Conservation (phyloP, 2,888 invertebrate species). For the Coelinius sp. region DNA sequence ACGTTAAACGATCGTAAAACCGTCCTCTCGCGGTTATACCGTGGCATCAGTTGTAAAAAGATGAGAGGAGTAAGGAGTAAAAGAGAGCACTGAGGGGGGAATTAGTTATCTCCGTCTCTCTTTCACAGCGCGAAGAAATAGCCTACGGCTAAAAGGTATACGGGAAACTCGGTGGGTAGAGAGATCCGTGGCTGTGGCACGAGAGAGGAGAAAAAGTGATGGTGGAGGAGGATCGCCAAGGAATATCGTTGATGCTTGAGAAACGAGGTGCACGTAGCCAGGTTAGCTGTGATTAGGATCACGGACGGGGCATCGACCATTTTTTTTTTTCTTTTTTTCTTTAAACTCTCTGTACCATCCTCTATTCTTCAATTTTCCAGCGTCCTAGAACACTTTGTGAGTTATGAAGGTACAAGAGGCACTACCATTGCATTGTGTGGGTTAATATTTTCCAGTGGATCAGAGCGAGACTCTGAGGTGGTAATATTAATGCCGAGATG, state of each 20-base stretch:
- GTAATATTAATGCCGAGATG: slow-evolving; percentile 9
- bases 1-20: slow-evolving; percentile 47
- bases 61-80: neutral
- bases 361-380: neutral
- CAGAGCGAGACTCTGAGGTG: slow-evolving; percentile 6
- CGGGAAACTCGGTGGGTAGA: slow-evolving; percentile 12
- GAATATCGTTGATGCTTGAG: slow-evolving; percentile 31
- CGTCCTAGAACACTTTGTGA: neutral
- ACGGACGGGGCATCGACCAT: slow-evolving; percentile 13
- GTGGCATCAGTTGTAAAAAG: slow-evolving; percentile 21
- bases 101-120: neutral
- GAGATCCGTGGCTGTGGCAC: neutral
- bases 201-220: slow-evolving; percentile 22
- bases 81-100: slow-evolving; percentile 2
- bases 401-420: neutral
- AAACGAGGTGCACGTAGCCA: slow-evolving; percentile 44
- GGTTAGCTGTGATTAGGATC: slow-evolving; percentile 42
- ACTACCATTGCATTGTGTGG: neutral
- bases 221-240: slow-evolving; percentile 19
- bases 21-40: slow-evolving; percentile 40
- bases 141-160: slow-evolving; percentile 23
- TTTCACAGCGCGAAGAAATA: slow-evolving; percentile 11
- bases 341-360: neutral
- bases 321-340: neutral
- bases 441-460: slow-evolving; percentile 20